Evolutionary conservation across 2,797 vertebrate genomes (phyloP).

Genomic region (Urophycis tenuis): DNA sequence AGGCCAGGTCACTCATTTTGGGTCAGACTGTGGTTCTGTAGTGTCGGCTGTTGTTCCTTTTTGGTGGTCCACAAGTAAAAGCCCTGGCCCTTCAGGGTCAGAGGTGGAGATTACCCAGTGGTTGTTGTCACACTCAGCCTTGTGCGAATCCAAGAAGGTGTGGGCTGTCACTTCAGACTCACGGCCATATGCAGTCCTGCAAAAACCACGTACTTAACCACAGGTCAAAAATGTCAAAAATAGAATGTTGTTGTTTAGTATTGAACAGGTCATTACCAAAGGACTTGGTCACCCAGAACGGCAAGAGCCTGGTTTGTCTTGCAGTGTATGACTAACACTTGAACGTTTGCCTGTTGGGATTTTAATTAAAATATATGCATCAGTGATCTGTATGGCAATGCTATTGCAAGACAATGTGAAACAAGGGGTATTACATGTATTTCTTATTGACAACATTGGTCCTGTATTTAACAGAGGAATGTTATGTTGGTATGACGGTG

Average conservation of each 20-base stretch:
- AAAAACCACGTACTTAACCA: slow-evolving; percentile 21
- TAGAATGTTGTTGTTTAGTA: neutral
- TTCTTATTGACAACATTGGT: neutral
- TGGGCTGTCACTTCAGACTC: slow-evolving; percentile 83
- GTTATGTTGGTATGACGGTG: neutral
- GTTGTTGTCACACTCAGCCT: slow-evolving; percentile 79
- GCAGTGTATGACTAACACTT: slow-evolving; percentile 78
- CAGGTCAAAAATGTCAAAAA: neutral
- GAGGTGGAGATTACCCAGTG: slow-evolving; percentile 81
- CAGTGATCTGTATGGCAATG: neutral
- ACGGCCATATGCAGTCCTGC: slow-evolving; percentile 80
- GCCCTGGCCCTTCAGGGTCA: slow-evolving; percentile 54
- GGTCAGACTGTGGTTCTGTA: slow-evolving; percentile 14
- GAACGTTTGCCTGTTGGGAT: slow-evolving; percentile 73
- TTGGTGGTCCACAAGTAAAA: slow-evolving; percentile 53
- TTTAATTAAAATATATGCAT: neutral
- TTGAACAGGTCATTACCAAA: slow-evolving; percentile 67
- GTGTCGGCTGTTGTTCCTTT: neutral
- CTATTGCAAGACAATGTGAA: neutral
- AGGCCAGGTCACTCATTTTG: neutral
- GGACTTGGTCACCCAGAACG: slow-evolving; percentile 66
- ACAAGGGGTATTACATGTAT: neutral
- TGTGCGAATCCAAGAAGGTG: slow-evolving; percentile 80
- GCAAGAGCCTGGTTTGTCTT: slow-evolving; percentile 84
- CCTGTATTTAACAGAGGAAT: neutral